Percentiles rank a stretch among this genome's conserved stretches.
Evolutionary conservation across 2,797 vertebrate genomes (phyloP).

Genomic region (Masticophis lateralis): DNA sequence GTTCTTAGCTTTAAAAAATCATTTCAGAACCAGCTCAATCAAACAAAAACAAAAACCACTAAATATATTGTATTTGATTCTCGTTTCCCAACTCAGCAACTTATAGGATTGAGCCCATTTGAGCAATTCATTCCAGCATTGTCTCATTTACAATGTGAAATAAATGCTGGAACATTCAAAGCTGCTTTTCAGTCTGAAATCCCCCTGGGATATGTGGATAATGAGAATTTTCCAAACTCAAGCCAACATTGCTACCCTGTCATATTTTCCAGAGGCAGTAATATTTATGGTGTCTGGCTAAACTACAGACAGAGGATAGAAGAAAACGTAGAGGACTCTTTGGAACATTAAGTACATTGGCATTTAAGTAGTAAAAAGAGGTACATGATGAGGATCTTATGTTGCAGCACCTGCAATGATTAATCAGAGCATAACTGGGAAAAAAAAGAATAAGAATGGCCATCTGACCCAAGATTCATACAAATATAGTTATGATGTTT

Average conservation of each 20-base stretch:
- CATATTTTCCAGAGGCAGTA: not conserved
- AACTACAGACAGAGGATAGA: not conserved
- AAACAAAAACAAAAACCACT: not conserved
- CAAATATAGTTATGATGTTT: accelerated
- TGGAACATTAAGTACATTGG: not conserved
- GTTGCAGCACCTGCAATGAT: constrained; percentile 25
- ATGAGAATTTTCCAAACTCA: not conserved
- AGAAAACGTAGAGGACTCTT: not conserved
- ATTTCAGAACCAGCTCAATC: not conserved
- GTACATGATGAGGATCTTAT: not conserved
- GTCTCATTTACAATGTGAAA: not conserved
- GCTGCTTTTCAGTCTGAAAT: accelerated
- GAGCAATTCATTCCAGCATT: not conserved
- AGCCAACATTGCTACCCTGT: accelerated
- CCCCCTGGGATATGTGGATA: not conserved
- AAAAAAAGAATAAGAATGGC: not conserved
- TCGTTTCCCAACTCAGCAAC: not conserved
- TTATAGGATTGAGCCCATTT: not conserved
- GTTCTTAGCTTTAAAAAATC: not conserved
- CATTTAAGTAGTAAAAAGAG: not conserved
- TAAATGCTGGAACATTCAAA: not conserved
- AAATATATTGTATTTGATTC: not conserved
- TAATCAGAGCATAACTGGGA: not conserved
- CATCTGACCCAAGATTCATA: not conserved
- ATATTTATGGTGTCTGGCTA: not conserved